Base-by-base conservation (phyloP, 2,888 invertebrate species). In the Carterocephalus palaemon region DNA sequence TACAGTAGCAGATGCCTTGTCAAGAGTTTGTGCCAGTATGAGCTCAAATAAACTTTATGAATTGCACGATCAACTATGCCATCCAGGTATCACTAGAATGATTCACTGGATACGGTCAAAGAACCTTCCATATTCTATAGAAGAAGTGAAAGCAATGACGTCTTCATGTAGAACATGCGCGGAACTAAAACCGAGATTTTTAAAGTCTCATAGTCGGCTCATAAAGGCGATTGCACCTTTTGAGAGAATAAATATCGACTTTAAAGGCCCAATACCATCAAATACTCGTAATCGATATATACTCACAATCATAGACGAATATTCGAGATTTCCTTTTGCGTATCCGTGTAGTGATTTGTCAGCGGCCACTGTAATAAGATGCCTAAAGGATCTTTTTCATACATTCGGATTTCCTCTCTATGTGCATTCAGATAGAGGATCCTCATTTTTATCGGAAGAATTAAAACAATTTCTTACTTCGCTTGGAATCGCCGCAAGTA, bases 241-340 rank as follows among this genome's bases (percentile, higher is more conserved):
- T 33, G 51, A 53, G 45, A 13, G 55, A 3, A 17, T 53, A 17
- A 50, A 23, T 17, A 31, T 51, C 2, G 55, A 52, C 19, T 55
- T 52, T 17, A 53, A 56, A 31, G 53, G 52, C 1, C 48, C 56
- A 3, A 5, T 56, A 4, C 49, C 52, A 8, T 39, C 46, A 1
- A 37, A 38, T 16, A 37, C 42, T 4, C 26, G 24, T 10, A 54
- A 49, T 10, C 39, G 32, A 22, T 53, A 42, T 28, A 46, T 54
- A 5, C 23, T 53, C 4, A 49, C 53, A 8, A 38, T 53, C 1
- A 48, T 55, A 9, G 53, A 54, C 8, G 49, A 49, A 42, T 51
- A 20, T 31, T 32, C 26, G 2, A 28, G 49, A 6, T 54, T 52
- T 13, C 46, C 46, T 0, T 51, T 49, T 16, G 46, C 47, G 7